Base-by-base conservation (phyloP, 2,888 invertebrate genomes). In the Camptogramma bilineatum region DNA sequence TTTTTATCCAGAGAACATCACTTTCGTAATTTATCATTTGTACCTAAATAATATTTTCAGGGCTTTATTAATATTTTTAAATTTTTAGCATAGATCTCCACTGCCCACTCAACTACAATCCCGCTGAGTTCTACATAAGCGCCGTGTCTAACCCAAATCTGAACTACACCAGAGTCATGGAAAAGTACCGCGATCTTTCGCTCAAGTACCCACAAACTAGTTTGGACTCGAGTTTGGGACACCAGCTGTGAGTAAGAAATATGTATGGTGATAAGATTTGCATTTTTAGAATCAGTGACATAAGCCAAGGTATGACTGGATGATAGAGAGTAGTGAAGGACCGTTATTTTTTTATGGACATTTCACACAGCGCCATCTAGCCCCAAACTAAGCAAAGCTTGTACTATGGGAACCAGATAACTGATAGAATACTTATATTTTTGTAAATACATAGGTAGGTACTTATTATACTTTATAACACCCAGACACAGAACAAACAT, bases 91-190 rank as follows among this genome's bases (percentile, higher is more conserved):
- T 96, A 75, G 94, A 95, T 57, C 92, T 95, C 5, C 79, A 84
- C 21, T 95, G 96, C 78, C 97, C 98, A 0, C 80, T 90, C 18
- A 96, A 96, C 70, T 98, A 95, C 87, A 98, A 98, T 84, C 96
- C 96, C 4, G 97, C 97, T 0, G 98, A 98, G 84, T 97, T 96
- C 85, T 97, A 96, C 84, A 95, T 98, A n/a, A 89, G 83, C 64
- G 83, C 84, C 0, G 83, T 93, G n/a, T 91, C 90, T 0, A 70
- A 73, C 58, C 72, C 72, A 31, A 76, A 59, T 24, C 67, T 52
- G 48, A 62, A 44, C 16, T 64, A 73, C 17, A 62, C 79, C 5
- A 80, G 73, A 69, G 73, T 87, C 2, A 66, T 80, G 73, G 81
- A 84, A 73, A 77, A 73, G 51, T 76, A 80, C 69, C 68, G 73